Conservation (phyloP, 2,113 vertebrate genomes). For the Cairina moschata region DNA sequence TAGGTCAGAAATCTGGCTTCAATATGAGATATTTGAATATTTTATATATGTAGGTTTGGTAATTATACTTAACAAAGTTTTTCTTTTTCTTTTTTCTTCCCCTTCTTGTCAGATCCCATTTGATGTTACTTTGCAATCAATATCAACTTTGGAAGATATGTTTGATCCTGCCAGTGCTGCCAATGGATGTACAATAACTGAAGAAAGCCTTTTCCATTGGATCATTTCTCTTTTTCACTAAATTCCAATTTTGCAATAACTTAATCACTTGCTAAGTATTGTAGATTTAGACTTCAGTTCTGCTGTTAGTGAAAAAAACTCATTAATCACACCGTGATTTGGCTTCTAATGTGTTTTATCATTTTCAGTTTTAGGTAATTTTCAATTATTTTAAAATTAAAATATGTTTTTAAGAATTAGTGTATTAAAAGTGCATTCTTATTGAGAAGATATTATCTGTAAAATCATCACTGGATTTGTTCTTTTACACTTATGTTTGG, state of each 20-base stretch:
- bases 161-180: constrained; percentile 80
- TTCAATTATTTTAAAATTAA: neutral
- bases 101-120: constrained; percentile 79
- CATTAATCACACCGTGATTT: neutral
- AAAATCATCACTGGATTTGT: neutral
- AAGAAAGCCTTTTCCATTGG: constrained; percentile 80
- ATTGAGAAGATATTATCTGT: neutral
- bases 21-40: neutral
- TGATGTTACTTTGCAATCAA: constrained; percentile 73
- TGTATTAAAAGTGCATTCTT: neutral
- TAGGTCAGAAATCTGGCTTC: constrained; percentile 4
- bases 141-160: constrained; percentile 80
- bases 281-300: neutral
- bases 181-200: constrained; percentile 70
- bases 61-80: neutral
- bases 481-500: neutral
- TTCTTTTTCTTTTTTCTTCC: neutral
- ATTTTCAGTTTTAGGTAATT: neutral
- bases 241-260: constrained; percentile 15
- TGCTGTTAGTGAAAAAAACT: neutral
- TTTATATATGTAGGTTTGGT: neutral
- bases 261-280: neutral
- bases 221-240: constrained; percentile 78
- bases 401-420: neutral
- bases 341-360: neutral